Evolutionary conservation across 2,113 vertebrate species (phyloP).

Genomic region (Hassar affinis): DNA sequence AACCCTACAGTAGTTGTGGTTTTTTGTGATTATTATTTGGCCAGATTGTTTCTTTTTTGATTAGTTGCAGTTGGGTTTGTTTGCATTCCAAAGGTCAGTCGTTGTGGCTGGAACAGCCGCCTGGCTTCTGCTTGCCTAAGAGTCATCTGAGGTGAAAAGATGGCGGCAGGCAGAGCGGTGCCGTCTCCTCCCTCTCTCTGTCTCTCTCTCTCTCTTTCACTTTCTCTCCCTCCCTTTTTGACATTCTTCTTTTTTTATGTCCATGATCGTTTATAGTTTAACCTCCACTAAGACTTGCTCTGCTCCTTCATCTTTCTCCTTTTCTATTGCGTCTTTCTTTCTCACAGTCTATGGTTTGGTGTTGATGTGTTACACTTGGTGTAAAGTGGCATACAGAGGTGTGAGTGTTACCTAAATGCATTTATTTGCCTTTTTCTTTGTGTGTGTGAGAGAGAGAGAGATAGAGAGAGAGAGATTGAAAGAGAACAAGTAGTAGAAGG

Average conservation of each 20-base stretch:
- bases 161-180: conserved; percentile 25
- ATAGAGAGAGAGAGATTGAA: neutral
- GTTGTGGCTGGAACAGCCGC: conserved; percentile 27
- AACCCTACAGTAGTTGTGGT: neutral
- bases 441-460: neutral
- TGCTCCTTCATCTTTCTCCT: neutral
- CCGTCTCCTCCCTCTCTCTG: conserved; percentile 1
- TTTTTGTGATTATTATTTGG: conserved; percentile 20
- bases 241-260: neutral
- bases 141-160: conserved; percentile 50
- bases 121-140: conserved; percentile 32
- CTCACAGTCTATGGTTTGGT: conserved; percentile 19
- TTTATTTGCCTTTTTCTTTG: conserved; percentile 19
- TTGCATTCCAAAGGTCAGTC: conserved; percentile 45
- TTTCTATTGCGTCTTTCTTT: neutral
- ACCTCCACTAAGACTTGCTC: neutral
- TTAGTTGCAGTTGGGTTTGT: conserved; percentile 22
- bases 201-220: neutral
- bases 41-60: conserved; percentile 14
- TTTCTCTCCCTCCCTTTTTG: neutral
- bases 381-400: conserved; percentile 21
- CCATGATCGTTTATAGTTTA: neutral
- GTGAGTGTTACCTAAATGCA: conserved; percentile 32
- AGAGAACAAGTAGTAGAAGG: neutral
- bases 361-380: conserved; percentile 21